Base-by-base conservation (phyloP, 1,140 invertebrate genomes). In the Aphelinus certus region DNA sequence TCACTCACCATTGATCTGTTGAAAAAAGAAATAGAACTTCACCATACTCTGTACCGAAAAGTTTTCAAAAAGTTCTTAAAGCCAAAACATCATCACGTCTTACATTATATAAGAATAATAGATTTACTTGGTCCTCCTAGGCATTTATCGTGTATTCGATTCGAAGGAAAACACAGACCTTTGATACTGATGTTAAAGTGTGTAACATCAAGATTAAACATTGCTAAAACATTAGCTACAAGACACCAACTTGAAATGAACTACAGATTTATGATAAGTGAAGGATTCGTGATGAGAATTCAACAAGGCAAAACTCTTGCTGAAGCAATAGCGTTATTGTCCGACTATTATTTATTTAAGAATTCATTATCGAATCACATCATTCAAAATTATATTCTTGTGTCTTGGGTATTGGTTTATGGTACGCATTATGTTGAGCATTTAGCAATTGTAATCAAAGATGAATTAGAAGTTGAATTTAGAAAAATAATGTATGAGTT, bases 11-110 rank as follows among this genome's bases (percentile, higher is more conserved):
- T 64, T 64, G 10, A 48, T 56, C 3, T 26, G 48, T 66, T 65
- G 46, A 9, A 67, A 63, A 64, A 65, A 48, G n/a, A 76, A 64
- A 73, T 77, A 2, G 53, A 7, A 46, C 64, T 53, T 9, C 79
- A 82, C 71, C 77, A 79, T 61, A 56, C 3, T 48, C 56, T 80
- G 45, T 82, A 81, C 72, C 61, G 77, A 48, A 7, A 76, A 70
- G 45, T 79, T 49, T 79, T 79, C 45, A 63, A 75, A 61, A 74
- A 79, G 42, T 1, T 53, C 53, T 46, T 82, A 42, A 77, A 57
- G 62, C 79, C 81, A 7, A 79, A 2, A 78, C 80, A 53, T 81
- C 80, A 64, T 7, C 26, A 42, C 26, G 26, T 26, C 26, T 26
- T 26, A 26, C 26, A 26, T 26, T 26, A 26, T 26, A 26, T 26